Evolutionary conservation across 2,113 vertebrate species (phyloP).

Genomic region (Heptranchias perlo): DNA sequence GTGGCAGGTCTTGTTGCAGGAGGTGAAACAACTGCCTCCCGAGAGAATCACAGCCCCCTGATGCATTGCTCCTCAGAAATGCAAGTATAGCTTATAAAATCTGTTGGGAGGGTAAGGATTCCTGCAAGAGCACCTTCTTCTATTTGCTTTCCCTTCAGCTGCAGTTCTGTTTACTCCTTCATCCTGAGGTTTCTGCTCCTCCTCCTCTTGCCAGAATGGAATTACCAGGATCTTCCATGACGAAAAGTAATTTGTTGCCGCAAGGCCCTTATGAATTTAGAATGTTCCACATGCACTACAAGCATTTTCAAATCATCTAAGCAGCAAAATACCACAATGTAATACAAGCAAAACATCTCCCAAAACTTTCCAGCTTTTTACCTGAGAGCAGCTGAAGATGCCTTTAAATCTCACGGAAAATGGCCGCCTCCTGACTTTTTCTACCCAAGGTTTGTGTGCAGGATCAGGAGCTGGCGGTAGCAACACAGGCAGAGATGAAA

Average conservation of each 20-base stretch:
- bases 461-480: neutral
- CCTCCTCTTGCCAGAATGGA: no score
- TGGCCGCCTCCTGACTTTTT: neutral
- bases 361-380: neutral
- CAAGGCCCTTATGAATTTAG: neutral
- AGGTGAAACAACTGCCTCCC: neutral
- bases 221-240: neutral
- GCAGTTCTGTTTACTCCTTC: neutral
- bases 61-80: neutral
- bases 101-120: neutral
- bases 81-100: neutral
- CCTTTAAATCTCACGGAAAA: neutral
- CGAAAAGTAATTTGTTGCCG: neutral
- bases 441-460: neutral
- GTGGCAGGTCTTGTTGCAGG: neutral
- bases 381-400: neutral
- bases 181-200: neutral
- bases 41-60: neutral
- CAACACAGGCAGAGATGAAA: neutral
- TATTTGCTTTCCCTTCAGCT: neutral
- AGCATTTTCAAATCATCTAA: no score
- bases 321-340: neutral
- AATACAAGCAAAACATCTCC: neutral
- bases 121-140: neutral
- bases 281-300: neutral